Conservation (phyloP, 2,113 vertebrate genomes). For the Chloropsis cyanopogon region DNA sequence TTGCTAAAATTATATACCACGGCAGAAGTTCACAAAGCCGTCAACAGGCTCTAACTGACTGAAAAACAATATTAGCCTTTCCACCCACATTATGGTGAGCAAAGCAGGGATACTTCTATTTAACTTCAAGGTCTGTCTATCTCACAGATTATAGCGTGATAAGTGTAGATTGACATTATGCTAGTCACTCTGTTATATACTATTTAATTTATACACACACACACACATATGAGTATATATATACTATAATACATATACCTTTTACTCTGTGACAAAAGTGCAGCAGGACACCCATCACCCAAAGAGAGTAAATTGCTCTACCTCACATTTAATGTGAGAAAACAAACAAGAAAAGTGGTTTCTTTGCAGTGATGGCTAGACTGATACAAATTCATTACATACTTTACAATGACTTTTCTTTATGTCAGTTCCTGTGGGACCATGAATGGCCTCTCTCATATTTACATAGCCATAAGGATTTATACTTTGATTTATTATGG, state of each 20-base stretch:
- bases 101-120: background rate
- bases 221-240: fast-evolving
- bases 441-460: background rate
- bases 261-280: background rate
- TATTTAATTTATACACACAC: background rate
- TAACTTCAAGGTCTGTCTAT: background rate
- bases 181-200: fast-evolving
- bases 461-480: background rate
- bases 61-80: background rate
- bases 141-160: background rate
- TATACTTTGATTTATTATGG: background rate
- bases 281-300: background rate
- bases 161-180: background rate
- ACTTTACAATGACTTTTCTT: background rate
- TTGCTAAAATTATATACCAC: background rate
- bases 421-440: background rate
- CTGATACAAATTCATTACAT: background rate
- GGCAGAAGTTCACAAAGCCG: background rate
- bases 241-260: background rate
- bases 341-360: background rate
- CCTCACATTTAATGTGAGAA: background rate
- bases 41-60: background rate
- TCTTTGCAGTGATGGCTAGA: background rate
- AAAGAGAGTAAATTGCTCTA: background rate
- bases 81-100: background rate